These are phyloP conservation scores for Tipula lateralis DNA, from an alignment of 2,888 invertebrate genomes.

Conservation along the genomic window DNA sequence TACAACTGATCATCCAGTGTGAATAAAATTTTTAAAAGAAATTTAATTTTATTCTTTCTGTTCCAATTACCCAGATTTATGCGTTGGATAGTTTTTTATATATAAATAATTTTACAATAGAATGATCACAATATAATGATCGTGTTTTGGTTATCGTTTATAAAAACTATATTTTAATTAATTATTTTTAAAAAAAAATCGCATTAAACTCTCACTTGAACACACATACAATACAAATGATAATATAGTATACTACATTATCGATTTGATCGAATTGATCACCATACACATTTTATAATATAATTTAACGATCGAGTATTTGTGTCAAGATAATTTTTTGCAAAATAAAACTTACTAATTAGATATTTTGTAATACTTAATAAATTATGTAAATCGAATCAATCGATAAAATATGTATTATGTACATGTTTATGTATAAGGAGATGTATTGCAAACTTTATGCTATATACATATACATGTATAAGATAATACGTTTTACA, in stretches of 20 bases:
- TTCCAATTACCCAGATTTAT: constrained; percentile 27
- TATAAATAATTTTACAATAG: not conserved
- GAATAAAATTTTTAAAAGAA: not conserved
- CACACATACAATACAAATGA: not conserved
- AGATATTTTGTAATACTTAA: not conserved
- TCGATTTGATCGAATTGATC: not conserved
- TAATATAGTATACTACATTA: not conserved
- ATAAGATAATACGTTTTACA: too few relatives aligned
- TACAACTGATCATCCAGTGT: constrained; percentile 5
- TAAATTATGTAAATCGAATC: not conserved
- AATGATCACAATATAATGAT: not conserved
- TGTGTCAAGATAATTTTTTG: constrained; percentile 19
- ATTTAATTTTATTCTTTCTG: constrained; percentile 4
- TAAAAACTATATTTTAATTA: too few relatives aligned
- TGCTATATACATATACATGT: not conserved
- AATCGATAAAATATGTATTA: not conserved
- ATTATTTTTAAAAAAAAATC: not conserved
- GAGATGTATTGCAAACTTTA: not conserved
- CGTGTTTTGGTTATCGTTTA: not conserved
- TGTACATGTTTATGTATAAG: not conserved
- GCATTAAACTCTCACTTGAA: not conserved
- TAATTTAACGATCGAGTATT: not conserved
- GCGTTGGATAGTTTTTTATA: not conserved
- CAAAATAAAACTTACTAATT: not conserved
- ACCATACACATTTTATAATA: not conserved